phyloP scores from a whole-genome alignment of 2,797 vertebrate genomes.

The Typhlichthys eigenmanni region DNA sequence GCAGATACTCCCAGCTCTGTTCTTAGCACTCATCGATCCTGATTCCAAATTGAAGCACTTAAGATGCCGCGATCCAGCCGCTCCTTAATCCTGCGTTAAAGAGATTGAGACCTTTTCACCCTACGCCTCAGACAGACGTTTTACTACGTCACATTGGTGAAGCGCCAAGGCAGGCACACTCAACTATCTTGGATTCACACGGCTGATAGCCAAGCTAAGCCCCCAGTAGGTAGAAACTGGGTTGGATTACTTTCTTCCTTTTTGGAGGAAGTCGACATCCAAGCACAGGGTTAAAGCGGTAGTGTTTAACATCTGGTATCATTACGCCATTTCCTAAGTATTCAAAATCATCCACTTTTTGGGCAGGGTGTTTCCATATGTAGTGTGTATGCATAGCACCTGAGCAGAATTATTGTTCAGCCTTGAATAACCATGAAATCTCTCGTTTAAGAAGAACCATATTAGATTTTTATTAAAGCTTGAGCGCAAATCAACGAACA shows the following conservation, averaged over 20 bases:
- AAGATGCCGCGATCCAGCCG: slow-evolving; percentile 70
- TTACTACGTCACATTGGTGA: slow-evolving; percentile 46
- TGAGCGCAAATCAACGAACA: too few relatives aligned
- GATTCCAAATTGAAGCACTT: slow-evolving; percentile 71
- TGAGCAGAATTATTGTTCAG: too few relatives aligned
- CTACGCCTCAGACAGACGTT: slow-evolving; percentile 54
- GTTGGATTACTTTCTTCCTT: slow-evolving; percentile 46
- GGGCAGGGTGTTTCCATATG: too few relatives aligned
- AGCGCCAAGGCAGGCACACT: slow-evolving; percentile 44
- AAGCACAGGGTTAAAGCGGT: slow-evolving; percentile 57
- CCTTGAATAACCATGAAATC: too few relatives aligned
- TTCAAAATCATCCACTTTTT: too few relatives aligned
- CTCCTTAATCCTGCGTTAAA: slow-evolving; percentile 69
- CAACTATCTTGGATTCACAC: slow-evolving; percentile 30
- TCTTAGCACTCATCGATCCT: slow-evolving; percentile 70
- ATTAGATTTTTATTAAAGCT: background rate
- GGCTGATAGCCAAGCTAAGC: slow-evolving; percentile 48
- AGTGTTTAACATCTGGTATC: slow-evolving; percentile 34
- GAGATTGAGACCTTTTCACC: slow-evolving; percentile 67
- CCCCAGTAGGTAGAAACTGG: slow-evolving; percentile 37
- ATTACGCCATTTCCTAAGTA: too few relatives aligned
- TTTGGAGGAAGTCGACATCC: slow-evolving; percentile 51
- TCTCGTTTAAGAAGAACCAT: too few relatives aligned
- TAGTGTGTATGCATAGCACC: too few relatives aligned
- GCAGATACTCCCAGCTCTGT: slow-evolving; percentile 59